Evolutionary conservation across 2,113 vertebrate species (phyloP), one percentile per base, ranked within the genome.

Genomic region (Helogale parvula): DNA sequence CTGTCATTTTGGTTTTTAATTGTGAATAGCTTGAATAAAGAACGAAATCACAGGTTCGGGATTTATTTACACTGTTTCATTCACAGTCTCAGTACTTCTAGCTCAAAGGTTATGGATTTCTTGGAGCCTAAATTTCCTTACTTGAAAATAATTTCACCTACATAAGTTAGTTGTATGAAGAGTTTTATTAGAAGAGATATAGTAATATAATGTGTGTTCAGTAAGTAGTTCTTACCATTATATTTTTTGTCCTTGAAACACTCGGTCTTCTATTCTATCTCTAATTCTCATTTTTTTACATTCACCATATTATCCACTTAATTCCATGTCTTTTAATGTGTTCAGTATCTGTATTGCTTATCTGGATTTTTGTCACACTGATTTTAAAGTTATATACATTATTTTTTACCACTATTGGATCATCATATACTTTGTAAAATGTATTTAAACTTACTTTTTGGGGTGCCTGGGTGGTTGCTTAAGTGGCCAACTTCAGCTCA

Each of bases 61-160:
- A 8, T 52, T 79, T 57, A 41, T 38, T 65, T 41, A 33, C n/a
- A 79, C 4, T 63, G 23, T 68, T 74, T 90, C 23, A 38, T 1
- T 65, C 10, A 41, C 68, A 7, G 14, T 77, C 1, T 76, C 29
- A 69, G 38, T 69, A 63, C 23, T 65, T 77, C 57, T 50, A 83
- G 9, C 14, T 93, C 9, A 57, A 63, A 29, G 29, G 3, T 47
- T 90, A 17, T n/a, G n/a, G 74, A 66, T 71, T 84, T 86, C 33
- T 66, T 69, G 27, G 19, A 33, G 17, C 29, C 21, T 52, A 45
- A 72, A 31, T 81, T 72, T 63, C 60, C 23, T 83, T 87, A 35
- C n/a, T 79, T 95, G 27, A 23, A 97, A 93, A 65, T 41, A 94
- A 47, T 84, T 92, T 89, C 9, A 81, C 25, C 4, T 57, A 60